phyloP scores from a whole-genome alignment of 2,113 vertebrate genomes.

The Theristicus caerulescens region DNA sequence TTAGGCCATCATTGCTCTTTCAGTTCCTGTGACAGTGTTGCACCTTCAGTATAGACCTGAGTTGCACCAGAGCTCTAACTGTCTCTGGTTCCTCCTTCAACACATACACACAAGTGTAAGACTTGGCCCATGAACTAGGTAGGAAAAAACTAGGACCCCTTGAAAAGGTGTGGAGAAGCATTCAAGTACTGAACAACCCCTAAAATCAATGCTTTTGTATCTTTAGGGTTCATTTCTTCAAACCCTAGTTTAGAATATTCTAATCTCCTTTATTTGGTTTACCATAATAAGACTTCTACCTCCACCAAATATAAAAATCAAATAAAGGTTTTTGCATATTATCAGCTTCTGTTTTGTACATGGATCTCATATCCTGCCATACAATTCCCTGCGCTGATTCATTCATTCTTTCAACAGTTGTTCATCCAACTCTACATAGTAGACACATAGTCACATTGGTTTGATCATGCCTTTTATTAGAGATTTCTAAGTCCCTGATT shows the following conservation, averaged over 20 bases:
- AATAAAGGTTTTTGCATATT: background rate
- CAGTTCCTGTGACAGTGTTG: background rate
- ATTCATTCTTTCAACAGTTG: background rate
- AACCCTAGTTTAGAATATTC: background rate
- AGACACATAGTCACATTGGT: background rate
- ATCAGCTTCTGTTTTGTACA: background rate
- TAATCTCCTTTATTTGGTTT: background rate
- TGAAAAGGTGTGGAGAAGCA: background rate
- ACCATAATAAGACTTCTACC: background rate
- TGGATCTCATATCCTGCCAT: background rate
- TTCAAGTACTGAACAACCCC: background rate
- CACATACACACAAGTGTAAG: rapidly evolving
- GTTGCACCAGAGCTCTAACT: background rate
- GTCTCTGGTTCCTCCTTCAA: background rate
- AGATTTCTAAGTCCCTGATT: background rate
- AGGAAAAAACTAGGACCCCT: background rate
- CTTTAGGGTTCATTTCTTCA: background rate
- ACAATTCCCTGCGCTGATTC: background rate
- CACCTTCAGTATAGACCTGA: background rate
- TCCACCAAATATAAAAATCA: background rate
- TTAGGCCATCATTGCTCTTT: background rate
- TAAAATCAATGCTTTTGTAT: background rate
- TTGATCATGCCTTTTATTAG: background rate
- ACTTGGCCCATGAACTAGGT: background rate
- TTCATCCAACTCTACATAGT: background rate